Base-by-base conservation (phyloP, 2,888 invertebrate genomes). In the Ceratothoa steindachneri region DNA sequence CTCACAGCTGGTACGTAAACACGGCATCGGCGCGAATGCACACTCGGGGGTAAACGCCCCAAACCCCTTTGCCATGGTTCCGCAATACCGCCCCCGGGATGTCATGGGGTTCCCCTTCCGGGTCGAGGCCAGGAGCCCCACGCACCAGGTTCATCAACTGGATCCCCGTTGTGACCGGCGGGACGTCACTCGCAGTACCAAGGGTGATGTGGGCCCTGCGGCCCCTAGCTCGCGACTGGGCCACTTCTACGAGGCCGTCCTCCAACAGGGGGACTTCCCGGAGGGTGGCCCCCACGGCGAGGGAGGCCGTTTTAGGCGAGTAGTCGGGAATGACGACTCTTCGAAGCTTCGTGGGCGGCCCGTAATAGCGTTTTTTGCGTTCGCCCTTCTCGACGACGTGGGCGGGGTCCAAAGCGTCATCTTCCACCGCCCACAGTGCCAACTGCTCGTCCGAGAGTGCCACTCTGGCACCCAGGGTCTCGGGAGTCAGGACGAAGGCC, bases 401-500 rank as follows among this genome's bases (percentile, higher is more conserved):
- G 52, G 19, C n/a, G 52, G 19, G 52, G 52, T n/a, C 1, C 15
- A 51, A 51, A 51, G 15, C 41, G 29, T 28, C 9, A 52, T 24
- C 28, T 5, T 22, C 1, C 9, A 12, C 30, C 30, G 81, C 82
- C 81, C 83, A 84, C 7, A 84, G 74, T 27, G 77, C 67, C 28
- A 82, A 79, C 60, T 82, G 81, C 4, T 81, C 79, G 3, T 81
- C 75, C 22, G 77, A 80, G 3, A 85, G 81, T 71, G 81, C 81
- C 2, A 85, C 82, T 69, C 83, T 79, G 30, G 83, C 83, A 51
- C 83, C 82, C 22, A 84, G 80, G 7, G 84, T 83, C 68, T 81
- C 80, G 2, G 82, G 81, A 1, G 84, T 83, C 19, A 83, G 80
- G 3, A 82, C 81, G 70, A 84, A 81, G n/a, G 83, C 83, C 9